Percentiles rank a stretch among this genome's conserved stretches.
Evolutionary conservation across 2,888 invertebrate species (phyloP).

Genomic region (Xiphydria camelus): DNA sequence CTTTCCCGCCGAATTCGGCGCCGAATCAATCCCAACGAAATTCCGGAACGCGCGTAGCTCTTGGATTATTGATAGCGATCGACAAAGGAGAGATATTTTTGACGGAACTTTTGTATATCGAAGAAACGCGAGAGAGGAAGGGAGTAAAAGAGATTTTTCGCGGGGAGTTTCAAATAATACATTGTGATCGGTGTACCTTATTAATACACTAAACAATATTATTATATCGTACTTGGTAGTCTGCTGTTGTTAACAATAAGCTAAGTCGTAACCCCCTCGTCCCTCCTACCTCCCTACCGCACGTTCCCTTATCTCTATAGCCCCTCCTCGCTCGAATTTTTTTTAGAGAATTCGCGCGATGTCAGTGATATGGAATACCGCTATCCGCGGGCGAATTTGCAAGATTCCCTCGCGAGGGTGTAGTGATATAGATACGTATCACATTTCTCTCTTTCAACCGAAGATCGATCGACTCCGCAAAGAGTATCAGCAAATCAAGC

Average conservation of each 20-base stretch:
- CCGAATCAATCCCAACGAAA: slow-evolving; percentile 26
- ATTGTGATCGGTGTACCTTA: slow-evolving; percentile 48
- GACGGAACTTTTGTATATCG: slow-evolving; percentile 46
- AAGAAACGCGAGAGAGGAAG: slow-evolving; percentile 12
- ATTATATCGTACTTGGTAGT: slow-evolving; percentile 42
- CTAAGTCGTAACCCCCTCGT: too few relatives aligned
- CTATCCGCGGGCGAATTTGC: too few relatives aligned
- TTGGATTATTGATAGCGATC: slow-evolving; percentile 35
- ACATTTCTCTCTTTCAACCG: too few relatives aligned
- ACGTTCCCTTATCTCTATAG: too few relatives aligned
- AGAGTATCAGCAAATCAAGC: too few relatives aligned
- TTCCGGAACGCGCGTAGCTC: slow-evolving; percentile 10
- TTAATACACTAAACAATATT: slow-evolving; percentile 30
- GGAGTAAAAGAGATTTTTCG: slow-evolving; percentile 28
- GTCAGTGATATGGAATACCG: too few relatives aligned
- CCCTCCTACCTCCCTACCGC: too few relatives aligned
- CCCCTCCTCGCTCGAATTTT: slow-evolving; percentile 16
- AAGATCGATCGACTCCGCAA: too few relatives aligned
- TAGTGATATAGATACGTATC: too few relatives aligned
- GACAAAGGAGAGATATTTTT: slow-evolving; percentile 44
- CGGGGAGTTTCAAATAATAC: slow-evolving; percentile 32
- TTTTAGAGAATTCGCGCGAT: slow-evolving; percentile 23
- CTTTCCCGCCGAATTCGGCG: slow-evolving; percentile 20
- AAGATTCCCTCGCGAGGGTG: too few relatives aligned
- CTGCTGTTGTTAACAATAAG: slow-evolving; percentile 52